phyloP scores from a whole-genome alignment of 2,797 vertebrate genomes.

The Rhynchotus rufescens region DNA sequence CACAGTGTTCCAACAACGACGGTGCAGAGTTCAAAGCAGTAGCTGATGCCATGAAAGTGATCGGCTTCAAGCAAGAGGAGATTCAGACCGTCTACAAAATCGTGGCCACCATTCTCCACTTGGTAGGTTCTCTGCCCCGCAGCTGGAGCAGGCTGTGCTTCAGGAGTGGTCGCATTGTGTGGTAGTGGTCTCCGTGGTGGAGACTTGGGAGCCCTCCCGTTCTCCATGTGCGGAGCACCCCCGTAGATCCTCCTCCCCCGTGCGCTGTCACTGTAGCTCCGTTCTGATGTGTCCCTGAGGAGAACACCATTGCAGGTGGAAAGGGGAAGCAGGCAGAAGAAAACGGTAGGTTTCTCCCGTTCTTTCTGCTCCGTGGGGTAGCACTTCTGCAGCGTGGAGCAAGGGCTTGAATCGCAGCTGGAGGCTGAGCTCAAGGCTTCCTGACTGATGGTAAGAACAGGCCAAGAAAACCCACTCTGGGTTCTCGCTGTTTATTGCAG shows the following conservation, averaged over 20 bases:
- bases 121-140: constrained; percentile 80
- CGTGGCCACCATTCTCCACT: constrained; percentile 92
- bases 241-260: neutral
- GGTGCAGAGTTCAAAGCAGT: constrained; percentile 93
- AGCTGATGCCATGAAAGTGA: constrained; percentile 97
- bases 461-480: neutral
- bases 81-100: constrained; percentile 96
- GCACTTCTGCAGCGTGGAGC: neutral
- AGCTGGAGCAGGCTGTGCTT: neutral
- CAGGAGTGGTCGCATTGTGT: neutral
- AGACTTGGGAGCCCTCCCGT: neutral
- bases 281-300: neutral
- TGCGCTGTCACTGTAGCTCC: neutral
- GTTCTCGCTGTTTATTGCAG: constrained; percentile 70
- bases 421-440: neutral
- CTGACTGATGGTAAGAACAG: neutral
- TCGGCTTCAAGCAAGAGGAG: constrained; percentile 95
- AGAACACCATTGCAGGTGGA: neutral
- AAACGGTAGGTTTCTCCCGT: fast-evolving
- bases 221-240: neutral
- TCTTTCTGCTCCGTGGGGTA: neutral
- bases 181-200: no score
- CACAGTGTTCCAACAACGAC: constrained; percentile 91
- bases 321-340: neutral
- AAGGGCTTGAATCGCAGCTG: neutral